These are phyloP conservation scores for Theodoxus fluviatilis DNA, from an alignment of 2,888 invertebrate species.

Conservation along the genomic window DNA sequence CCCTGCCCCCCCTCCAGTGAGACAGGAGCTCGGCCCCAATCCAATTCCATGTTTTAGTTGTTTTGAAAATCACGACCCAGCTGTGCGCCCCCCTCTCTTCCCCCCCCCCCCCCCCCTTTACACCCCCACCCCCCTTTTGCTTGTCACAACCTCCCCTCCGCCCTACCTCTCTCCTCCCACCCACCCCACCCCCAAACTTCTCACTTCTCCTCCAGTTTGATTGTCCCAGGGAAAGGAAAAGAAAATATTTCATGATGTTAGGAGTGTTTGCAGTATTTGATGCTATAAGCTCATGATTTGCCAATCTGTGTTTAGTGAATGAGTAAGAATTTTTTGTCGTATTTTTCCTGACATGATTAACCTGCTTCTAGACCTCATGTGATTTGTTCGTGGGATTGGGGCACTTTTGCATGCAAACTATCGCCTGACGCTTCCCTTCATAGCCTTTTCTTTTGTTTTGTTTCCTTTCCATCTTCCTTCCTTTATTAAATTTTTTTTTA, in stretches of 20 bases:
- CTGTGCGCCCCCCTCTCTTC: constrained; percentile 28
- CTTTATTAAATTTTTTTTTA: constrained; percentile 31
- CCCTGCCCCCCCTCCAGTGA: too few species aligned
- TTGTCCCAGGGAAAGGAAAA: too few species aligned
- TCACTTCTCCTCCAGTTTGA: not conserved
- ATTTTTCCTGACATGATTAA: not conserved
- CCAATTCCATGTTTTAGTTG: too few species aligned
- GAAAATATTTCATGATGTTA: too few species aligned
- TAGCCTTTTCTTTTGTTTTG: constrained; percentile 30
- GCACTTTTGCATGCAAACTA: not conserved
- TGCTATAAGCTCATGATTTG: not conserved
- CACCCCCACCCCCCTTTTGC: constrained; percentile 18
- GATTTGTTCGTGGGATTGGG: constrained; percentile 22
- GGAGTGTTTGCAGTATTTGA: too few species aligned
- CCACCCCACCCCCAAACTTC: not conserved
- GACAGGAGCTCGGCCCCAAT: too few species aligned
- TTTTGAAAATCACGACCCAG: too few species aligned
- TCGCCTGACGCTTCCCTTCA: constrained; percentile 18
- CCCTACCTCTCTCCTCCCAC: not conserved
- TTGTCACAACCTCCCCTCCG: not conserved
- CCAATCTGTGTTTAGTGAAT: not conserved
- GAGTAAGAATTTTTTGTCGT: not conserved
- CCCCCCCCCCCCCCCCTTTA: constrained; percentile 24
- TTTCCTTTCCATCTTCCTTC: constrained; percentile 25
- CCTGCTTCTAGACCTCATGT: too few species aligned